Evolutionary conservation across 2,797 vertebrate genomes (phyloP).

Genomic region (Notolepis coatsorum): DNA sequence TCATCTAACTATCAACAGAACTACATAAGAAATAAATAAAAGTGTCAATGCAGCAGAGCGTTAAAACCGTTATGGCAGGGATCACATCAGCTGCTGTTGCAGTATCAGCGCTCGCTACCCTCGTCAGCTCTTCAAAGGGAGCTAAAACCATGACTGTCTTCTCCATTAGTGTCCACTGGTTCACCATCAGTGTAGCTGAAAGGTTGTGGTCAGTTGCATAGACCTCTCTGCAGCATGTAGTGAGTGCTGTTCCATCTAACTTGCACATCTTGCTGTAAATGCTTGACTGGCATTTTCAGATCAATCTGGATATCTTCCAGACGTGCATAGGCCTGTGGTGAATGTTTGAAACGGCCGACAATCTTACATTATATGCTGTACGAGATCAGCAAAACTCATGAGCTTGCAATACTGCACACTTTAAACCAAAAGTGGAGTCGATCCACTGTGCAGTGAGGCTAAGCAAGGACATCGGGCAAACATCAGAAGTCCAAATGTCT

Average conservation of each 20-base stretch:
- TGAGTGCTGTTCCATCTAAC: conserved; percentile 2
- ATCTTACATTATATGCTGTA: conserved; percentile 12
- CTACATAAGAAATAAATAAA: not conserved
- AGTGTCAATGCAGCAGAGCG: not conserved
- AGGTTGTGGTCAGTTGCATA: conserved; percentile 11
- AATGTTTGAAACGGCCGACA: not conserved
- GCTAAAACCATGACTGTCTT: not conserved
- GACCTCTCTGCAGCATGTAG: not conserved
- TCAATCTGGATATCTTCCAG: conserved; percentile 6
- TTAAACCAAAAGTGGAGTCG: not conserved
- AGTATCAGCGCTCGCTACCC: not conserved
- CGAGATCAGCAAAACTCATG: conserved; percentile 2
- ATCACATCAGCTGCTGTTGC: not conserved
- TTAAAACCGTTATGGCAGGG: not conserved
- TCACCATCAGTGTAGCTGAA: conserved; percentile 3
- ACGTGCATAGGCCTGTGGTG: not conserved
- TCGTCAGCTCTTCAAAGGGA: conserved; percentile 1
- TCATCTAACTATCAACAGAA: not conserved
- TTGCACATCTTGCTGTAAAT: not conserved
- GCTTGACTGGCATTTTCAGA: conserved; percentile 10
- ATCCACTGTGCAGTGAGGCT: conserved; percentile 8
- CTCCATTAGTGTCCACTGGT: conserved; percentile 1
- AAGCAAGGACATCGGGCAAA: not conserved
- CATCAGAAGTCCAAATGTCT: not conserved
- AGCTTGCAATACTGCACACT: not conserved